Base-by-base conservation (phyloP, 2,888 invertebrate species). In the Archips crataeganus region DNA sequence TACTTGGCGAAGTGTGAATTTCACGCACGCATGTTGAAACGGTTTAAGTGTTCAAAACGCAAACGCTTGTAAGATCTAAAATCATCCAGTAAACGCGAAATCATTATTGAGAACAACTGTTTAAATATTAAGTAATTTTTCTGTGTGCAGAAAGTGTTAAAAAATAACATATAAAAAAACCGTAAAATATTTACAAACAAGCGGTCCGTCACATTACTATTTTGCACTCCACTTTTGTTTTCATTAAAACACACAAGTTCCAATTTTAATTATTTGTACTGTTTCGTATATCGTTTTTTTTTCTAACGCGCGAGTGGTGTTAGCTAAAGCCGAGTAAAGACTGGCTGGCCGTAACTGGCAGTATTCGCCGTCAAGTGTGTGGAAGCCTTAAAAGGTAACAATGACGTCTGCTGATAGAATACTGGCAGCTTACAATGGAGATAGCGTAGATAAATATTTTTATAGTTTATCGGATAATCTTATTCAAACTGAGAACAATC, bases 261-360 rank as follows among this genome's bases (percentile, higher is more conserved):
- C n/a, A 64, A 51, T 59, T 73, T 73, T 9, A 63, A 73, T 60
- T 66, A 65, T 71, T 65, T 57, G 49, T 10, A 64, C 68, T 32
- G 73, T 59, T 64, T 2, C 67, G 62, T 63, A 64, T 57, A 42
- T 71, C 39, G 39, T 54, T 34, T 63, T 73, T 63, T 79, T 77
- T 77, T 77, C 81, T 76, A 77, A 79, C 78, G 77, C 88, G 86
- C 90, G 89, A 85, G 84, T 84, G 77, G 72, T 79, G 69, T 76
- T 75, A 77, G 71, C 84, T 82, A 85, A 80, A 75, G 86, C 81
- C 87, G 89, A 89, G 85, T 79, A 69, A 80, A 86, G 85, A 92
- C 92, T 92, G 91, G 79, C 82, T 78, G 80, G 70, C 32, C 23
- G 59, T 54, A 49, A 36, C 65, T 45, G 71, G 32, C 36, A 10